Percentiles rank a stretch among this genome's conserved stretches.
These are phyloP conservation scores for Netelia inedita DNA, from an alignment of 2,888 invertebrate genomes.

Conservation along the genomic window DNA sequence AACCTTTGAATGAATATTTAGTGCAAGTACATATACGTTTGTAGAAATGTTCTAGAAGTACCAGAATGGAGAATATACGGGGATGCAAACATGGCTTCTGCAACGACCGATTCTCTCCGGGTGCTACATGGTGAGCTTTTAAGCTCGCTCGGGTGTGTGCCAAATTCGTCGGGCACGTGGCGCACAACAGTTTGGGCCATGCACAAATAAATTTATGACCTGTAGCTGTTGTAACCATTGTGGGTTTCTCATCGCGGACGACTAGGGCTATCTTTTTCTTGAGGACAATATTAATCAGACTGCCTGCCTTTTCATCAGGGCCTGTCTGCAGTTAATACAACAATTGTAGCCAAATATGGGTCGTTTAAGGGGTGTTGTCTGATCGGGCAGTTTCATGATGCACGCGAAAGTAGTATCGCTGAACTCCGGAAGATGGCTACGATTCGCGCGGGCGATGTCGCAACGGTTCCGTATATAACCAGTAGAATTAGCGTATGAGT, in stretches of 20 bases:
- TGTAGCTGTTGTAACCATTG: slow-evolving; percentile 14
- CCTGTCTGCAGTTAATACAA: too few relatives aligned
- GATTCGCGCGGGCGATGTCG: too few relatives aligned
- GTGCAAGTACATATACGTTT: background rate
- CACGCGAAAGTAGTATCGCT: too few relatives aligned
- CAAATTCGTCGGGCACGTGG: slow-evolving; percentile 4
- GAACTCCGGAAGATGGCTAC: too few relatives aligned
- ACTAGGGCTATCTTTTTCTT: background rate
- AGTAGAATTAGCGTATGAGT: too few relatives aligned
- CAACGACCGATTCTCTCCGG: background rate
- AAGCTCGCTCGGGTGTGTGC: background rate
- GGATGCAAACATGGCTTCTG: slow-evolving; percentile 18
- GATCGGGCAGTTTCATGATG: too few relatives aligned
- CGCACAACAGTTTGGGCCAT: background rate
- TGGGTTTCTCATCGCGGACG: slow-evolving; percentile 4
- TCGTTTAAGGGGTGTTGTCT: too few relatives aligned
- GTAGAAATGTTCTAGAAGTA: background rate
- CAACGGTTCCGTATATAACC: too few relatives aligned
- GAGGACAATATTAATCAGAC: too few relatives aligned
- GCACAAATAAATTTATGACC: slow-evolving; percentile 35
- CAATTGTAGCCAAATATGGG: too few relatives aligned
- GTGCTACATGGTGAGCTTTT: slow-evolving; percentile 1
- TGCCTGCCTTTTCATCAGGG: too few relatives aligned
- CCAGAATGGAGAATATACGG: background rate
- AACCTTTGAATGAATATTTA: too few relatives aligned